These are phyloP conservation scores for Ptychoptera contaminata DNA, from an alignment of 2,888 invertebrate species.

Conservation along the genomic window DNA sequence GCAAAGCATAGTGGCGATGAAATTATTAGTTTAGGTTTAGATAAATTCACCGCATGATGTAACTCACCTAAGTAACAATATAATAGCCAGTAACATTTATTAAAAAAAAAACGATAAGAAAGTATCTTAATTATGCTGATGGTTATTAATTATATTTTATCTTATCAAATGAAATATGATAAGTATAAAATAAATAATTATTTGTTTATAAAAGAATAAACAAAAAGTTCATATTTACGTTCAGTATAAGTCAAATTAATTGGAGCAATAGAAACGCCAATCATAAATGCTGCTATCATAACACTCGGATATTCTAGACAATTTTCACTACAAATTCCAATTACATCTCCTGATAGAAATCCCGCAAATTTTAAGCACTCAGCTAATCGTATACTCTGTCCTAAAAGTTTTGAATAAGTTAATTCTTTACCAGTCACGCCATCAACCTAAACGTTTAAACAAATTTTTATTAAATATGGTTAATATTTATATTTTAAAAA, in stretches of 20 bases:
- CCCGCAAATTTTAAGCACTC: slow-evolving; percentile 14
- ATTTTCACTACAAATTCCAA: slow-evolving; percentile 42
- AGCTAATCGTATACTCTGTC: slow-evolving; percentile 21
- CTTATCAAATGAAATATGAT: no score
- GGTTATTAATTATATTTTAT: no score
- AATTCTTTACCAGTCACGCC: slow-evolving; percentile 21
- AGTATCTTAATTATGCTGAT: no score
- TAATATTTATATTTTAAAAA: not conserved
- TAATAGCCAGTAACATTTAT: no score
- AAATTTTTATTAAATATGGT: not conserved
- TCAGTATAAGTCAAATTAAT: slow-evolving; percentile 41
- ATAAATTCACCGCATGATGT: slow-evolving; percentile 47
- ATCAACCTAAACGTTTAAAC: slow-evolving; percentile 19
- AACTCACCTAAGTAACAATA: slow-evolving; percentile 39
- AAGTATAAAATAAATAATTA: no score
- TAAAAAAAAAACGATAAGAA: no score
- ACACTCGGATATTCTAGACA: slow-evolving; percentile 35
- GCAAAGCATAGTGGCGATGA: slow-evolving; percentile 42
- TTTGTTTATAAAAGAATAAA: no score
- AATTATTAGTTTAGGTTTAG: slow-evolving; percentile 54
- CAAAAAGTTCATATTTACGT: slow-evolving; percentile 22
- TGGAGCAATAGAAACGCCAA: slow-evolving; percentile 33
- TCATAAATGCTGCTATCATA: slow-evolving; percentile 20
- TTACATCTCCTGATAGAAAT: slow-evolving; percentile 28
- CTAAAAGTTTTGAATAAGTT: slow-evolving; percentile 18